phyloP scores from a whole-genome alignment of 2,113 vertebrate species.

The Onychostoma macrolepis region DNA sequence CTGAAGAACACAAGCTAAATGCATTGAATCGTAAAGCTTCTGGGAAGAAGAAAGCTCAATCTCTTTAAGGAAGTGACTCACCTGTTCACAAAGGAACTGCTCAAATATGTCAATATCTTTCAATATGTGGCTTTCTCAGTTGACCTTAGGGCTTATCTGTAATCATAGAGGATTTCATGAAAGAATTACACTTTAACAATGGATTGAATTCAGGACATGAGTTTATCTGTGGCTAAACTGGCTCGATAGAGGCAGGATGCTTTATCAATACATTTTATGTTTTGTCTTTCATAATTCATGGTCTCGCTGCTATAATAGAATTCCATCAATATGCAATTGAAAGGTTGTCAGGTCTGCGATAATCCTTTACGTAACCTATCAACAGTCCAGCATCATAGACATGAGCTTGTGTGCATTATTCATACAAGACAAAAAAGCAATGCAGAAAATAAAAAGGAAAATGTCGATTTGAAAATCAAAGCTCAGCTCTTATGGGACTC shows the following conservation, averaged over 20 bases:
- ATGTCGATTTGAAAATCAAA: constrained; percentile 67
- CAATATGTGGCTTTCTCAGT: constrained; percentile 11
- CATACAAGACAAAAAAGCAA: constrained; percentile 65
- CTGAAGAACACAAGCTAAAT: constrained; percentile 27
- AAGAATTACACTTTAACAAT: not conserved
- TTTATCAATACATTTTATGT: constrained; percentile 18
- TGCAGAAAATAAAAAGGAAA: constrained; percentile 55
- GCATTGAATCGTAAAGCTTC: not conserved
- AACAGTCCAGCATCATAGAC: not conserved
- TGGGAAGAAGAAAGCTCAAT: constrained; percentile 8
- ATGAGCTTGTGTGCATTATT: constrained; percentile 42
- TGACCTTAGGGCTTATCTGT: constrained; percentile 12
- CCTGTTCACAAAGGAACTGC: constrained; percentile 26
- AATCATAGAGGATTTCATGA: constrained; percentile 9
- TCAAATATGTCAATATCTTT: constrained; percentile 34
- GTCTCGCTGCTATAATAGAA: not conserved
- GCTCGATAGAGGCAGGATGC: not conserved
- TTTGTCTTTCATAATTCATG: constrained; percentile 21
- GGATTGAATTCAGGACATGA: not conserved
- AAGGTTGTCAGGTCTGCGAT: not conserved
- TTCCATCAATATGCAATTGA: not conserved
- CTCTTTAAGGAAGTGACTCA: constrained; percentile 10
- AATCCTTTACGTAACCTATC: not conserved
- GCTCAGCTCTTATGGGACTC: constrained; percentile 43
- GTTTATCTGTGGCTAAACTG: not conserved